Base-by-base conservation (phyloP, 2,888 invertebrate genomes). In the Acrobasis suavella region DNA sequence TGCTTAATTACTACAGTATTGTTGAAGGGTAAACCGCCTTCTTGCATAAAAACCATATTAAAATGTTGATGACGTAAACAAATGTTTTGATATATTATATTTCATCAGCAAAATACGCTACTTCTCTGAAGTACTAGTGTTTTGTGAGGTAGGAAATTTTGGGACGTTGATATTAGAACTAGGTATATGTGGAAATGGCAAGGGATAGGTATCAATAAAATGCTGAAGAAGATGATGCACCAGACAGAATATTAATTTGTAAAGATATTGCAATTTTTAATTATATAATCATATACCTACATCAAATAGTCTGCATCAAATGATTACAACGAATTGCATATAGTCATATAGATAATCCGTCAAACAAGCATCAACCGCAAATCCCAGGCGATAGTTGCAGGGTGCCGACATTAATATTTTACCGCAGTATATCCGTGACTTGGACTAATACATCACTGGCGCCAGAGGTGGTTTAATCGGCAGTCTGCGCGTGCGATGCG, bases 381-480 rank as follows among this genome's bases (percentile, higher is more conserved):
- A 55, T 61, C 55, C 60, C 50, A 52, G 61, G 49, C 51, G 42
- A 60, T 63, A 65, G 65, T 58, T 61, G 63, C 64, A 64, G 66
- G 65, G 66, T 65, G 79, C 65, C 68, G 68, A 69, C 78, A 76
- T 73, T 74, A 73, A 77, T 80, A 80, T 77, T 78, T 78, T 73
- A 74, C 75, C 68, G 76, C 72, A 69, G 74, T 79, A 82, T 83
- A 87, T 89, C 87, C 87, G 87, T 82, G 83, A 85, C 81, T 74
- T 78, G 79, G 76, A 80, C 84, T 83, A 89, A 89, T 87, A 85
- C 81, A 85, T 87, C 85, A 86, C 76, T 82, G 87, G 86, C 87
- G 87, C 87, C 89, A 83, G 74, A 75, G 73, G 74, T 73, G 77
- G 77, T 80, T 78, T 87, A 87, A 86, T 85, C 84, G 82, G 72